Evolutionary conservation across 1,140 invertebrate genomes (phyloP), one percentile per base, ranked within the genome.

Genomic region (Meteorus sp.): DNA sequence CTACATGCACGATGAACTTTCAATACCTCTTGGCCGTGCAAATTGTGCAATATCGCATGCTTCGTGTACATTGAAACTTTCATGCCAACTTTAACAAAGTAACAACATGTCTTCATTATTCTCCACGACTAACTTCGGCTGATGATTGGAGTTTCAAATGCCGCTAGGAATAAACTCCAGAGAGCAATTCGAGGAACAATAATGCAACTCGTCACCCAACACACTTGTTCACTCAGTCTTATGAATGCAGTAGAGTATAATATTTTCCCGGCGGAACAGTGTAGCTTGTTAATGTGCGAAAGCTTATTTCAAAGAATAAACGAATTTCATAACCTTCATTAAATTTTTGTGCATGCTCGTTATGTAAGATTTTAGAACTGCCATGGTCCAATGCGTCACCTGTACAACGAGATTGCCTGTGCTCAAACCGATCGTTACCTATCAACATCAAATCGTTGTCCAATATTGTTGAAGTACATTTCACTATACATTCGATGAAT

Each of bases 401-500:
- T 0, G 79, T 90, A 9, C 83, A 86, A 3, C 80, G 85, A 53
- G 88, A 90, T 67, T 92, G 89, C 67, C 79, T 91, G 19, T 92
- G 89, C 74, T 86, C 85, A 8, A 83, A 85, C 71, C 73, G 74
- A 62, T 75, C 83, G 25, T 68, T 85, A 33, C 88, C 88, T 1
- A 89, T 92, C 66, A 88, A 87, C 54, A 89, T 92, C 64, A 87
- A 88, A 57, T 93, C 92, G 0, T 85, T 85, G 2, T 84, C 88
- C 23, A 86, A 87, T 56, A 84, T 91, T 37, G 85, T 91, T 2
- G 90, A 93, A 68, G 82, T 95, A n/a, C 86, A 88, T 66, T 93
- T 94, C 66, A 85, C 86, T 31, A 89, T 92, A 1, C 82, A 83
- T 6, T 86, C 88, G 52, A 95, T 95, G 93, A 86, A 88, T 43